phyloP scores from a whole-genome alignment of 2,113 vertebrate genomes.

The Ifrita kowaldi region DNA sequence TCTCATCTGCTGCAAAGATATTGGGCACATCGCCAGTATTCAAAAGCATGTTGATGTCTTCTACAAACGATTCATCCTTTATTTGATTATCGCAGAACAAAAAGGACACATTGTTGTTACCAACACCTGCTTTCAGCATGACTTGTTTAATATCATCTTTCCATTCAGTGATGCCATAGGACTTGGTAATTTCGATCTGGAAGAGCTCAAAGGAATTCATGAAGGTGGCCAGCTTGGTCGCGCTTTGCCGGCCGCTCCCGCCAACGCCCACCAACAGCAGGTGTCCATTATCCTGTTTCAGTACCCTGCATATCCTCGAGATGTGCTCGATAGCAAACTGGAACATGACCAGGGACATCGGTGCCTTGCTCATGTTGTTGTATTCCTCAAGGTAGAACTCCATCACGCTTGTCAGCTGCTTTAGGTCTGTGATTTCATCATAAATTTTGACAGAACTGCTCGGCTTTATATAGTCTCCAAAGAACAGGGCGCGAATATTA shows the following conservation, averaged over 20 bases:
- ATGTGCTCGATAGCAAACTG: slow-evolving; percentile 90
- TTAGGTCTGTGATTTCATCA: slow-evolving; percentile 86
- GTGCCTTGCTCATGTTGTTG: slow-evolving; percentile 87
- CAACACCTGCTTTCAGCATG: slow-evolving; percentile 82
- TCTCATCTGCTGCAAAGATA: slow-evolving; percentile 88
- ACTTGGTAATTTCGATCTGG: slow-evolving; percentile 89
- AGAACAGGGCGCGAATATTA: slow-evolving; percentile 85
- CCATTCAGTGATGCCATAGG: slow-evolving; percentile 82
- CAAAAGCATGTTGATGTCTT: slow-evolving; percentile 90
- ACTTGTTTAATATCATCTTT: slow-evolving; percentile 86
- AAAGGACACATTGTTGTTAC: slow-evolving; percentile 78
- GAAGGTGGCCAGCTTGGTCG: slow-evolving; percentile 84
- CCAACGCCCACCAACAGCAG: slow-evolving; percentile 86
- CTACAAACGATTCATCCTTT: slow-evolving; percentile 87
- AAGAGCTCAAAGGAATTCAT: slow-evolving; percentile 84
- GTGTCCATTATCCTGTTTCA: slow-evolving; percentile 90
- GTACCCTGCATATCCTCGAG: slow-evolving; percentile 87
- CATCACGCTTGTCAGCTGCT: slow-evolving; percentile 79
- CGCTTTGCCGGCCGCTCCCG: slow-evolving; percentile 86
- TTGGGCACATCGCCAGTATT: slow-evolving; percentile 91
- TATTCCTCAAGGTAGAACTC: slow-evolving; percentile 87
- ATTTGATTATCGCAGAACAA: slow-evolving; percentile 88
- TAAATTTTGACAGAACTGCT: slow-evolving; percentile 76
- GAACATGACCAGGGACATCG: slow-evolving; percentile 93
- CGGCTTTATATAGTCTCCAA: slow-evolving; percentile 83